Evolutionary conservation across 2,888 invertebrate genomes (phyloP).

Genomic region (Drosophila niveifrons): DNA sequence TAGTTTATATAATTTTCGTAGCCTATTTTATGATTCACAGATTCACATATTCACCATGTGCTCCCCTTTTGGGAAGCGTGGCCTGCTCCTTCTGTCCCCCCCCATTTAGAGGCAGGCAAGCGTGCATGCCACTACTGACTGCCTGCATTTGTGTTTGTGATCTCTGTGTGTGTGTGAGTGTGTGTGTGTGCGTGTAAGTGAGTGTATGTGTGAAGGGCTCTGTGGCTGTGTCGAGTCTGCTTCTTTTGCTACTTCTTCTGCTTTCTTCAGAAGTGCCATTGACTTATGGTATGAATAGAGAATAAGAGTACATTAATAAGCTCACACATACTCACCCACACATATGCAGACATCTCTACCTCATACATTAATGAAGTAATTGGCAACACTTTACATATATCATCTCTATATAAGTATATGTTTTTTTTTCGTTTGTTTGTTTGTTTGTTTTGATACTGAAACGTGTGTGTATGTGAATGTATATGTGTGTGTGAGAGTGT

Average conservation of each 20-base stretch:
- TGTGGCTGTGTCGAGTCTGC: conserved; percentile 50
- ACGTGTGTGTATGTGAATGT: conserved; percentile 51
- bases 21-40: conserved; percentile 67
- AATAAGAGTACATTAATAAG: conserved; percentile 73
- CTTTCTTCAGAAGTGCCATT: conserved; percentile 68
- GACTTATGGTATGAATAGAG: conserved; percentile 71
- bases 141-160: neutral
- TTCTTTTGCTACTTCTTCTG: conserved; percentile 73
- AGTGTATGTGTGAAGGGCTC: conserved; percentile 15
- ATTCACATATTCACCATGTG: conserved; percentile 24
- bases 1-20: conserved; percentile 75
- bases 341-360: conserved; percentile 81
- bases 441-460: conserved; percentile 41
- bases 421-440: neutral
- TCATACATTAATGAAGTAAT: conserved; percentile 81
- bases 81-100: conserved; percentile 17
- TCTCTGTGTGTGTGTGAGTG: conserved; percentile 14
- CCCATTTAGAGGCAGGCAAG: conserved; percentile 54
- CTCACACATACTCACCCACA: conserved; percentile 82
- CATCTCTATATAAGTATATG: conserved; percentile 58
- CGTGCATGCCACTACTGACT: conserved; percentile 41
- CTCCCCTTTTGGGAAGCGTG: conserved; percentile 27
- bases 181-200: conserved; percentile 11
- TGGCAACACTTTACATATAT: conserved; percentile 78
- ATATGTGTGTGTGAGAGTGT: conserved; percentile 26